Evolutionary conservation across 1,140 invertebrate genomes (phyloP), one percentile per base, ranked within the genome.

Genomic region (Aphaenogaster floridana): DNA sequence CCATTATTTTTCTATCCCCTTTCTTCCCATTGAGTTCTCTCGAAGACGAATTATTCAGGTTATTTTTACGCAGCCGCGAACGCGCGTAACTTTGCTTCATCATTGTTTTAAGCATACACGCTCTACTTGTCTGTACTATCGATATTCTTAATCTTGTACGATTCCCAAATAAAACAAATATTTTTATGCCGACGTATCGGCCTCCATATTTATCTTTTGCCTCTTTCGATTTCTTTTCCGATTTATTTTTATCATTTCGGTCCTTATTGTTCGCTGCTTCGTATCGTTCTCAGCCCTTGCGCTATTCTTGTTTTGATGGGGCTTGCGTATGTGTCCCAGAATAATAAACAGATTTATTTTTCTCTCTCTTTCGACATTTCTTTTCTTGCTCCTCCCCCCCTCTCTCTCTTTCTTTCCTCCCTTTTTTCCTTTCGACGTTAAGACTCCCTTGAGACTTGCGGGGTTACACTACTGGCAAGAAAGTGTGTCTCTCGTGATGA

Each of bases 321-420:
- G 45, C 11, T 39, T 61, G n/a, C 15, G 15, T 69, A 50, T 69
- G 42, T 48, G 69, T 61, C n/a, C 8, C 80, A 15, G 45, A 84
- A 84, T 84, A 84, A 84, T 74, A 76, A 84, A 63, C 42, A 74
- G 54, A 84, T 74, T 61, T 76, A 83, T 83, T 61, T 61, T 74
- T 74, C 59, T 66, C 74, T 64, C 6, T 15, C 15, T 68, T 34
- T 57, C 48, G 9, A 50, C 4, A 0, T 68, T 45, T 66, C 52
- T 57, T 72, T 72, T 21, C 50, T 45, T 15, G 1, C 9, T 15
- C 34, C 17, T 45, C 11, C 54, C n/a, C 48, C 9, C 21, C 34
- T 57, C 15, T 77, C 0, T 45, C n/a, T 52, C n/a, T 63, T 9
- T 36, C 13, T 11, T 28, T 64, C 9, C 36, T 17, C 15, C 13